A percentile compares a stretch with the other conserved stretches of the same genome.
Conservation (phyloP, 2,888 invertebrate genomes). For the Oligia latruncula region DNA sequence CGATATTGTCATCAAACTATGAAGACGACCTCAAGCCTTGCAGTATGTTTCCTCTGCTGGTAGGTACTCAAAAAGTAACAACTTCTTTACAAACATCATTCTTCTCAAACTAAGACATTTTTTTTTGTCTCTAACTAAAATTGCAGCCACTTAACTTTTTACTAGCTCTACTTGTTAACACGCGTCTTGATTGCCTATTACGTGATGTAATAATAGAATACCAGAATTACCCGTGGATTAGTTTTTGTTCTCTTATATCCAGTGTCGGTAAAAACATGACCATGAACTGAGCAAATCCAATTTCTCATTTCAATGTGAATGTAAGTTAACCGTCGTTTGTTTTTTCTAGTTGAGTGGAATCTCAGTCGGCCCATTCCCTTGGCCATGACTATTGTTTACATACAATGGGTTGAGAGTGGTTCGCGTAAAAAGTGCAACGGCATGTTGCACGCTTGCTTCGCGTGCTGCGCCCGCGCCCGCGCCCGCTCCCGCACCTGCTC, state of each 20-base stretch:
- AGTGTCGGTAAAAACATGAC: slow-evolving; percentile 37
- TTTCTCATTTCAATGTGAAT: slow-evolving; percentile 54
- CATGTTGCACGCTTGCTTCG: neutral
- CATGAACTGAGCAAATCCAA: slow-evolving; percentile 51
- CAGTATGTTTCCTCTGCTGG: neutral
- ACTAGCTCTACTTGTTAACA: neutral
- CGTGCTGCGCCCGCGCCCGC: neutral
- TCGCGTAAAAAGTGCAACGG: slow-evolving; percentile 23
- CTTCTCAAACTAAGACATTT: neutral
- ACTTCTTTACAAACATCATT: slow-evolving; percentile 25
- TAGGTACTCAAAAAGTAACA: neutral
- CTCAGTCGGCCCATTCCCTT: slow-evolving; percentile 39
- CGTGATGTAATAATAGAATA: slow-evolving; percentile 48
- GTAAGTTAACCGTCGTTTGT: slow-evolving; percentile 20
- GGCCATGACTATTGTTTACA: slow-evolving; percentile 51
- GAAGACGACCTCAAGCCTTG: neutral
- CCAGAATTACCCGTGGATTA: slow-evolving; percentile 50
- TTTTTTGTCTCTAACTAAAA: slow-evolving; percentile 31
- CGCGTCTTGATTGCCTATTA: slow-evolving; percentile 51
- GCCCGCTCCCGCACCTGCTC: neutral
- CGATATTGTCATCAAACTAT: neutral
- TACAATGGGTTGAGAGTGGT: slow-evolving; percentile 5
- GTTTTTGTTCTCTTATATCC: slow-evolving; percentile 47
- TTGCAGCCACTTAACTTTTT: slow-evolving; percentile 50
- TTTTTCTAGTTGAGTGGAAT: slow-evolving; percentile 26